Conservation (phyloP, 2,113 vertebrate genomes). For the Nematolebias whitei region DNA sequence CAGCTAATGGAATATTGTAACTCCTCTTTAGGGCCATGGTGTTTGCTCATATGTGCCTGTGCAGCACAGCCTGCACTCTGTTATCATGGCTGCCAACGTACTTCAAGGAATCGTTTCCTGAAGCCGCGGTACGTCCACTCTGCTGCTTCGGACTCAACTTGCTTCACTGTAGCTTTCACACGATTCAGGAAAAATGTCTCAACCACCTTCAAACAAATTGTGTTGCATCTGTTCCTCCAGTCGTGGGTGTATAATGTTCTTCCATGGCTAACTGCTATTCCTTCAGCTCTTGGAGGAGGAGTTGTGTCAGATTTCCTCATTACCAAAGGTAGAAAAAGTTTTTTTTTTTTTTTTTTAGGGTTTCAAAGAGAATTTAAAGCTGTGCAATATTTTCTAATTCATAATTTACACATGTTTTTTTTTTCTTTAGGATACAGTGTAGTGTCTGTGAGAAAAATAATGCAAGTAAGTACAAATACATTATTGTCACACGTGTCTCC, state of each 20-base stretch:
- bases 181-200: too few relatives aligned
- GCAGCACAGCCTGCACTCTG: constrained; percentile 83
- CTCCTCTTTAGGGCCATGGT: constrained; percentile 84
- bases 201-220: background rate
- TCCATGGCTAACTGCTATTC: constrained; percentile 89
- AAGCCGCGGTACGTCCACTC: constrained; percentile 78
- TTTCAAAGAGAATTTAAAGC: background rate
- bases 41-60: constrained; percentile 82
- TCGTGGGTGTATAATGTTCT: constrained; percentile 89
- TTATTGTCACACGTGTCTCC: background rate
- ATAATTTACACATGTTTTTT: constrained; percentile 6
- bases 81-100: constrained; percentile 93
- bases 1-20: too few relatives aligned
- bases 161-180: background rate
- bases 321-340: constrained; percentile 75
- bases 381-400: background rate
- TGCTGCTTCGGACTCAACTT: background rate
- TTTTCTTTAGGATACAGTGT: constrained; percentile 80
- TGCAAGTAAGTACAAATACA: constrained; percentile 83
- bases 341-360: too few relatives aligned
- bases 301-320: constrained; percentile 86
- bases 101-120: constrained; percentile 88
- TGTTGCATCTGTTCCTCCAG: constrained; percentile 66
- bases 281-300: constrained; percentile 81
- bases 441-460: constrained; percentile 84